Base-by-base conservation (phyloP, 2,888 invertebrate genomes). In the Deroplatys truncata region DNA sequence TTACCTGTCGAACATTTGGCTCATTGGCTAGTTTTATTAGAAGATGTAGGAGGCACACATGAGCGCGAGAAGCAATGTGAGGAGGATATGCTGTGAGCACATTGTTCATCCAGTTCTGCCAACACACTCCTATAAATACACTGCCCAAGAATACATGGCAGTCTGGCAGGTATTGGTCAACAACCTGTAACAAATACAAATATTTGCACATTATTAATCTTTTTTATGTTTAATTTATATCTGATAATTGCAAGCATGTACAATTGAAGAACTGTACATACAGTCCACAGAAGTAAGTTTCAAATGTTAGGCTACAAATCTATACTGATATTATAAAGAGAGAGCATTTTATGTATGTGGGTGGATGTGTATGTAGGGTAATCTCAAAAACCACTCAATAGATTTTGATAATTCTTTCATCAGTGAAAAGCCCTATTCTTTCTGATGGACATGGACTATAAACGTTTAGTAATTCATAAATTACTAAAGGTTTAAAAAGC, bases 11-110 rank as follows among this genome's bases (percentile, higher is more conserved):
- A 43, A 97, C 95, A 92, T 96, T 96, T 0, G 96, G 96, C 92
- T 97, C 97, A 91, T 96, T 96, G 0, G 96, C 95, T 82, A 97
- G 93, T 93, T 97, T 96, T 0, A 97, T 95, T 87, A 97, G 94
- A n/a, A 97, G 94, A 92, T 95, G 95, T 49, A 97, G 94, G 0
- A 97, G 94, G 90, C 95, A 95, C 7, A 95, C 94, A 90, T 96
- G 95, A n/a, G 95, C 94, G 90, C 94, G 93, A 2, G 94, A 92
- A 72, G 93, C 93, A 0, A 93, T 92, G 3, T 94, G 92, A 15
- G 94, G 93, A 25, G 94, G 93, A 35, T 93, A 93, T 85, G 92
- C 92, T 83, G 94, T 92, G 91, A 94, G 92, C 49, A 94, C 92
- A 90, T 94, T 93, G 25, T 92, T 92, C 87, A 96, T 93, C 96